Evolutionary conservation across 2,888 invertebrate species (phyloP).

Genomic region (Buathra laborator): DNA sequence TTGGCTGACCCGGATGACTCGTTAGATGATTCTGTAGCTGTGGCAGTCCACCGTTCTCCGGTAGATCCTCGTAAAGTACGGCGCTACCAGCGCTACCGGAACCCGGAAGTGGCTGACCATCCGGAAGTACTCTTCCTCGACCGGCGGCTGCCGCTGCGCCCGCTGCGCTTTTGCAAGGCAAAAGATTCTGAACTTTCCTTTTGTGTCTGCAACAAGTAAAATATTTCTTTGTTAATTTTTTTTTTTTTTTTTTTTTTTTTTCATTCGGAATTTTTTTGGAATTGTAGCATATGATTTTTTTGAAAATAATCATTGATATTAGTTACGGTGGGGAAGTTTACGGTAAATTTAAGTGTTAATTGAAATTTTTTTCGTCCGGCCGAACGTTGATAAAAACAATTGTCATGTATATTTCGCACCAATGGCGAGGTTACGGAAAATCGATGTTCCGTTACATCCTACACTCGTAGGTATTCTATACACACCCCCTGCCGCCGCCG

Average conservation of each 20-base stretch:
- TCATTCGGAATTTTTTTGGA: neutral
- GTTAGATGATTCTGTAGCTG: slow-evolving; percentile 83
- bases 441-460: slow-evolving; percentile 10
- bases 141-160: slow-evolving; percentile 86
- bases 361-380: neutral
- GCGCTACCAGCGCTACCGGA: slow-evolving; percentile 83
- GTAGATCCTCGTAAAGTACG: slow-evolving; percentile 93
- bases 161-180: slow-evolving; percentile 91
- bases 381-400: neutral
- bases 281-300: neutral
- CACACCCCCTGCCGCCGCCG: neutral
- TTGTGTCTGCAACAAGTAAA: slow-evolving; percentile 90
- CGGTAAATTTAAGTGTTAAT: neutral
- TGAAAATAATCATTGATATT: too few relatives aligned
- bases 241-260: neutral
- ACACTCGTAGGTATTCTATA: neutral
- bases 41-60: slow-evolving; percentile 88
- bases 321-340: neutral
- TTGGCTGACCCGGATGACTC: slow-evolving; percentile 78
- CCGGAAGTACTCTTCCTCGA: slow-evolving; percentile 79
- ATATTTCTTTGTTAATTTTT: slow-evolving; percentile 33
- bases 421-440: neutral
- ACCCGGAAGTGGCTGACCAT: slow-evolving; percentile 84
- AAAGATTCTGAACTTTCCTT: slow-evolving; percentile 93
- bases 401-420: neutral